phyloP scores from a whole-genome alignment of 2,113 vertebrate species.

The Myrmecophaga tridactyla region DNA sequence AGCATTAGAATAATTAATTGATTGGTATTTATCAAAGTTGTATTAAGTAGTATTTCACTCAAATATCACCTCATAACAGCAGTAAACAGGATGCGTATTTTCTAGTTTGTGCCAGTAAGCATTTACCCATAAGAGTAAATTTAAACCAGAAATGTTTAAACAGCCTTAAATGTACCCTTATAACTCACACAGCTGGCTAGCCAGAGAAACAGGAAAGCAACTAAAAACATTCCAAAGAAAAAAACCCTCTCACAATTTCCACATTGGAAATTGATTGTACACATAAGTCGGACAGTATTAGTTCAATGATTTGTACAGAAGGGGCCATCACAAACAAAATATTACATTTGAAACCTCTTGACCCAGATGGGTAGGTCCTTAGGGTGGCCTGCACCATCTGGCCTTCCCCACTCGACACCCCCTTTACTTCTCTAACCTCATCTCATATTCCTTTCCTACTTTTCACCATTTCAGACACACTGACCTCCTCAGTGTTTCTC shows the following conservation, averaged over 20 bases:
- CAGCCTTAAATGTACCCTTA: neutral
- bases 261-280: too few relatives aligned
- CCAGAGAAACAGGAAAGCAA: neutral
- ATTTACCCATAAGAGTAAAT: neutral
- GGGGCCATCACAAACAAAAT: neutral
- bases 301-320: neutral
- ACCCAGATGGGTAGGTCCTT: neutral
- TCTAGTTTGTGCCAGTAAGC: neutral
- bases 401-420: neutral
- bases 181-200: neutral
- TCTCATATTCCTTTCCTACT: neutral
- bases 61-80: neutral
- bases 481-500: neutral
- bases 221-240: too few relatives aligned
- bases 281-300: neutral
- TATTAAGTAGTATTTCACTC: neutral
- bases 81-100: neutral
- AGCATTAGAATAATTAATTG: slow-evolving; percentile 3
- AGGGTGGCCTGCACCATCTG: neutral
- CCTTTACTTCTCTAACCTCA: neutral
- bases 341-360: neutral
- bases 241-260: too few relatives aligned
- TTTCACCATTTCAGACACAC: neutral
- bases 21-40: neutral
- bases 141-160: neutral